Percentiles rank a stretch among this genome's conserved stretches.
phyloP scores from a whole-genome alignment of 2,797 vertebrate species.

The Coregonus sp. region DNA sequence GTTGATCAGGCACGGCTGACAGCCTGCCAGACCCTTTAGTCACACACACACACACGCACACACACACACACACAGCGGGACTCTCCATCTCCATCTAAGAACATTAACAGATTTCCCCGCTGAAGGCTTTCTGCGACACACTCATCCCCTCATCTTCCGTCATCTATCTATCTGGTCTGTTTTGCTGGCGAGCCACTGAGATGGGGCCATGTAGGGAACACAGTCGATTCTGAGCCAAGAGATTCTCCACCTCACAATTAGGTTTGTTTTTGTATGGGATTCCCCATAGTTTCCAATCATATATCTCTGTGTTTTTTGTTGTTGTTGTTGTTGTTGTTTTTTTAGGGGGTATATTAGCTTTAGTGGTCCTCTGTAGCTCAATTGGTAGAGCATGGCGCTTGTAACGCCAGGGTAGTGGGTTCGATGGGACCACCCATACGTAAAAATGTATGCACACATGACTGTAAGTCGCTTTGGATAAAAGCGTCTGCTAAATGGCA shows the following conservation, averaged over 20 bases:
- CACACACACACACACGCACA: neutral
- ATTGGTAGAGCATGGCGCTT: too few relatives aligned
- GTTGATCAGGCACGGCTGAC: conserved; percentile 51
- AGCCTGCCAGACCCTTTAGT: conserved; percentile 44
- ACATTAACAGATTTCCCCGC: conserved; percentile 65
- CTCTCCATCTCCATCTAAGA: conserved; percentile 58
- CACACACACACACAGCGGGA: conserved; percentile 25
- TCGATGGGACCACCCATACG: too few relatives aligned
- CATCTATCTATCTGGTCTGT: conserved; percentile 58
- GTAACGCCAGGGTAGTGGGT: too few relatives aligned
- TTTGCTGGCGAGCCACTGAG: conserved; percentile 49
- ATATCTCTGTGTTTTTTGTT: conserved; percentile 26
- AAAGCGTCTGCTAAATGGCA: too few relatives aligned
- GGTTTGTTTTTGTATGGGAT: conserved; percentile 60
- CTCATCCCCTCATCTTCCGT: conserved; percentile 56
- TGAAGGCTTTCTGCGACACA: conserved; percentile 36
- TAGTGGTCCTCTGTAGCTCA: too few relatives aligned
- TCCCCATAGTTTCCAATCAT: conserved; percentile 35
- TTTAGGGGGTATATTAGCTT: too few relatives aligned
- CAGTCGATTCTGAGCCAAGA: conserved; percentile 56
- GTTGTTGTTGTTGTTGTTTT: too few relatives aligned
- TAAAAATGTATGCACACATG: too few relatives aligned
- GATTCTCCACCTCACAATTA: conserved; percentile 53
- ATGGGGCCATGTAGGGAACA: conserved; percentile 52
- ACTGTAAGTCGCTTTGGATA: too few relatives aligned